phyloP scores from a whole-genome alignment of 2,797 vertebrate species.

The Trachurus trachurus region DNA sequence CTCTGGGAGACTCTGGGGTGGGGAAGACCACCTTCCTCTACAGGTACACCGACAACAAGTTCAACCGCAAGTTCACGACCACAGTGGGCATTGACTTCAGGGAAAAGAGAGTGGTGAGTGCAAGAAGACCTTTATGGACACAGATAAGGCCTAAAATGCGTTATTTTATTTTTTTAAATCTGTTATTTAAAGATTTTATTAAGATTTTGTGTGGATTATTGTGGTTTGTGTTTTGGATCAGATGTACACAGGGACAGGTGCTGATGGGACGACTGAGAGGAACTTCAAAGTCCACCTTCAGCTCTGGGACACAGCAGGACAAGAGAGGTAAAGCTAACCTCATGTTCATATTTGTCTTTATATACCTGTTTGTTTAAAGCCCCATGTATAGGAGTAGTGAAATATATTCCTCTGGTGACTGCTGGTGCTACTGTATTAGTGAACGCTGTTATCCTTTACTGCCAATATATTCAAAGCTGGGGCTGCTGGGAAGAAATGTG shows the following conservation, averaged over 20 bases:
- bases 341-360: neutral
- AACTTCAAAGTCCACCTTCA: conserved; percentile 94
- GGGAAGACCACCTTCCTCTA: conserved; percentile 98
- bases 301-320: conserved; percentile 97
- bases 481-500: neutral
- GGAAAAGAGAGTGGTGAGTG: conserved; percentile 97
- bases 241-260: conserved; percentile 88
- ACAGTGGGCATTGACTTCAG: conserved; percentile 97
- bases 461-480: neutral
- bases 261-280: conserved; percentile 89
- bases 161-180: too few species aligned
- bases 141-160: neutral
- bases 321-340: conserved; percentile 88
- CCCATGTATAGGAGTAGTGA: neutral
- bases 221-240: conserved; percentile 64
- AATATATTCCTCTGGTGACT: neutral
- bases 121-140: neutral
- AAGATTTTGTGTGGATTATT: neutral
- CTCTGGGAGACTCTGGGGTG: conserved; percentile 96
- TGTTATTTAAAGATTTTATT: neutral
- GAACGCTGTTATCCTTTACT: neutral
- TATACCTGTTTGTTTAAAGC: neutral
- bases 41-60: conserved; percentile 96
- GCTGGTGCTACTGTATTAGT: neutral
- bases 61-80: conserved; percentile 95